Evolutionary conservation across 2,888 invertebrate genomes (phyloP), one percentile per base, ranked within the genome.

Genomic region (Nasonia oneida): DNA sequence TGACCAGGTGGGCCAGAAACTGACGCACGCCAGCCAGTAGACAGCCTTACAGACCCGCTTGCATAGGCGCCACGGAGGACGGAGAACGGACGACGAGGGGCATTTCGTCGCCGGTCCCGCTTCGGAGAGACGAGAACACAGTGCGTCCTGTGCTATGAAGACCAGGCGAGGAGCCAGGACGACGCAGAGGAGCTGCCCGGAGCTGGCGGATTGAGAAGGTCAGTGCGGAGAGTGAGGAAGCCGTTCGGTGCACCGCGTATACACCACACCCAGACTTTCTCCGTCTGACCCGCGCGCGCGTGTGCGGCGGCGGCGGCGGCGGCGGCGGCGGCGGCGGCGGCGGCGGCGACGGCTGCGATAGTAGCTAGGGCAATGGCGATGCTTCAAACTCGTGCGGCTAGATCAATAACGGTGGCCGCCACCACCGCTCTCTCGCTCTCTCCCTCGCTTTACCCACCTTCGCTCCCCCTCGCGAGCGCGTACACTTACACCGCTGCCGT

Each of bases 321-420:
- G 23, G 23, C 23, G 23, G 0, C 23, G 23, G 23, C 23, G 84
- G 80, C 47, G 85, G 88, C 85, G 23, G 23, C 23, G 23, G 23
- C 23, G 23, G 23, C 23, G 23, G 23, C 23, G 23, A 23, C 23
- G 23, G 23, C 23, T 87, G 85, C 87, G 88, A 88, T 84, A 85
- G 86, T 88, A 87, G 89, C 87, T 86, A 87, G 87, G 88, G 88
- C 88, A 85, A 87, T 88, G 88, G 83, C 78, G 88, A 88, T 88
- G 88, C 87, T 87, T 88, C 87, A 86, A 88, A 88, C 86, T 88
- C 87, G 88, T 88, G 88, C 88, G 88, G 88, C 88, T 88, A 89
- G 88, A 89, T 89, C 89, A 89, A 89, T 89, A 89, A 89, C 87
- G 88, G 78, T 79, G 82, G 50, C 76, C 53, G 76, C 67, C 50